Evolutionary conservation across 1,140 invertebrate species (phyloP).

Genomic region (Drosophila prosaltans): DNA sequence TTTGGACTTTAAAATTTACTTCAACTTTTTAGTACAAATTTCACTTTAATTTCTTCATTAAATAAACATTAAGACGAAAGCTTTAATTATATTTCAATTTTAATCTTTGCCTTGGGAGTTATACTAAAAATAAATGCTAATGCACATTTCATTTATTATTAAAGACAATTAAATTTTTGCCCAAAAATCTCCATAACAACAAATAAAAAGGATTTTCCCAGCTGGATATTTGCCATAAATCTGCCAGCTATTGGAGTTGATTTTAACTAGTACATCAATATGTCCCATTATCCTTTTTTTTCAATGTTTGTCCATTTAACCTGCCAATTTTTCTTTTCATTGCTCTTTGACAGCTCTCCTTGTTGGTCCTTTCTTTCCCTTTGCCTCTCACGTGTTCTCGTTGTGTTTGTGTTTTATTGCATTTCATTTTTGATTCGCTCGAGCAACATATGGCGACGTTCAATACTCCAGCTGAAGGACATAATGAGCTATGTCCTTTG

Average conservation of each 20-base stretch:
- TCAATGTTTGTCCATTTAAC: too few relatives aligned
- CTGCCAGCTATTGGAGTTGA: constrained; percentile 22
- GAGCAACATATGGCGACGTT: constrained; percentile 38
- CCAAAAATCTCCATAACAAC: background rate
- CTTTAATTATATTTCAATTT: background rate
- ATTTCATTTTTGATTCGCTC: constrained; percentile 69
- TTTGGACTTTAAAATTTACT: constrained; percentile 60
- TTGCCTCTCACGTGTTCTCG: background rate
- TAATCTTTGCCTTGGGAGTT: too few relatives aligned
- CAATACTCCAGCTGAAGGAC: constrained; percentile 16
- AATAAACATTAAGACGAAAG: background rate
- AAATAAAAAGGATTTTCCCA: too few relatives aligned
- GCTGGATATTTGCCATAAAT: constrained; percentile 28
- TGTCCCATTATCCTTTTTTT: constrained; percentile 11
- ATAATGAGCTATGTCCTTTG: constrained; percentile 50
- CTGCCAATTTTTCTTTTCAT: background rate
- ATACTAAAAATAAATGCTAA: too few relatives aligned
- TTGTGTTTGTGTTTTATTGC: constrained; percentile 62
- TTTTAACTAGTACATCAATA: constrained; percentile 33
- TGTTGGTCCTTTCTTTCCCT: background rate
- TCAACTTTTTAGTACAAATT: background rate
- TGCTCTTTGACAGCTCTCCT: constrained; percentile 35
- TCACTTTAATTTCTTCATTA: constrained; percentile 9
- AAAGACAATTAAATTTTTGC: background rate
- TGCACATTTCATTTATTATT: too few relatives aligned